phyloP scores from a whole-genome alignment of 2,888 invertebrate genomes.

The Andrena trimmerana region DNA sequence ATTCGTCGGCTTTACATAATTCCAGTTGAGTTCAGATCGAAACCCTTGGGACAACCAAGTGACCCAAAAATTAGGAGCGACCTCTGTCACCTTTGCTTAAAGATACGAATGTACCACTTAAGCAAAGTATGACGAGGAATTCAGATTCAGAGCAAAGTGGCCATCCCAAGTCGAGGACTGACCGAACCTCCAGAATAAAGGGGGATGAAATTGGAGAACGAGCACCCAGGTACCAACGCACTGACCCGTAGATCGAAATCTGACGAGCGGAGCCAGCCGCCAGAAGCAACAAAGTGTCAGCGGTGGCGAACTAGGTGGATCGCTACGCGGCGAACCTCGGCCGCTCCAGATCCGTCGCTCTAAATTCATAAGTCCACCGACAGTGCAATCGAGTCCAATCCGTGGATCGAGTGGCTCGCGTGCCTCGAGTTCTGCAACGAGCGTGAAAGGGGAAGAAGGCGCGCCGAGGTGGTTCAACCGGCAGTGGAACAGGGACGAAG shows the following conservation, averaged over 20 bases:
- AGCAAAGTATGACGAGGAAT: neutral
- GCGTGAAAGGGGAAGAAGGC: slow-evolving; percentile 63
- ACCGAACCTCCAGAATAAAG: too few species aligned
- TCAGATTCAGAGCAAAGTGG: too few species aligned
- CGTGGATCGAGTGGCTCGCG: slow-evolving; percentile 66
- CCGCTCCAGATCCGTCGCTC: slow-evolving; percentile 70
- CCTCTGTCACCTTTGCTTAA: too few species aligned
- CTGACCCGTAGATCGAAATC: neutral
- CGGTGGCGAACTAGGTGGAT: slow-evolving; percentile 24
- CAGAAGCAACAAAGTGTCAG: slow-evolving; percentile 18
- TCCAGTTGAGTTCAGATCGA: too few species aligned
- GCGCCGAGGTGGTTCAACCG: slow-evolving; percentile 46
- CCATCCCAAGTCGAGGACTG: too few species aligned
- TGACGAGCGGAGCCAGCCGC: neutral
- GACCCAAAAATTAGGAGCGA: neutral
- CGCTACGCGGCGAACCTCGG: slow-evolving; percentile 25
- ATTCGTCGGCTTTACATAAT: too few species aligned
- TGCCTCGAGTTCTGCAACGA: slow-evolving; percentile 64
- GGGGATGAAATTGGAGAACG: too few species aligned
- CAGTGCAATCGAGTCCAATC: slow-evolving; percentile 74
- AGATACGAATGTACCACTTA: too few species aligned
- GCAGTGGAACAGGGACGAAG: slow-evolving; percentile 25
- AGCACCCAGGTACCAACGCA: too few species aligned
- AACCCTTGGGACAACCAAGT: neutral
- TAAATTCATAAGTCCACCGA: slow-evolving; percentile 74